Percentiles rank a stretch among this genome's conserved stretches.
phyloP scores from a whole-genome alignment of 2,888 invertebrate genomes.

The Blastobasis lacticolella region DNA sequence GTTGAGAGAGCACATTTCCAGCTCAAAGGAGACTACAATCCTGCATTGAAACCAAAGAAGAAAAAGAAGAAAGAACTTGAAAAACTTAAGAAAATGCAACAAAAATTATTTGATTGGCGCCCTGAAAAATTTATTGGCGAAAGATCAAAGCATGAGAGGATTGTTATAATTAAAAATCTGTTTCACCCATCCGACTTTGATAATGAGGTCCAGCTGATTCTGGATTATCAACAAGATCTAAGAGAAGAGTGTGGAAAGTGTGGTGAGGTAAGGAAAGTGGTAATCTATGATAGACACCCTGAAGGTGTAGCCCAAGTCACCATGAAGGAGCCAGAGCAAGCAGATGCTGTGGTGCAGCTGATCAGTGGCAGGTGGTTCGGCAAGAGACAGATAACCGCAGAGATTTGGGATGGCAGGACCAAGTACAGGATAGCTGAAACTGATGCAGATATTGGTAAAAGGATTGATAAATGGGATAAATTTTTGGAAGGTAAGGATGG shows the following conservation, averaged over 20 bases:
- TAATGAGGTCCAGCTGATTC: conserved; percentile 88
- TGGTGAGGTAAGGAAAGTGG: conserved; percentile 93
- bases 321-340: conserved; percentile 92
- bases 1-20: conserved; percentile 96
- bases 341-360: conserved; percentile 90
- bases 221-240: conserved; percentile 94
- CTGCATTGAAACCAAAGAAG: conserved; percentile 91
- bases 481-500: conserved; percentile 75
- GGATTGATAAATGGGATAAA: conserved; percentile 91
- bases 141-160: conserved; percentile 89
- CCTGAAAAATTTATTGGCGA: conserved; percentile 93
- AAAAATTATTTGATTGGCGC: conserved; percentile 97
- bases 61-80: conserved; percentile 92
- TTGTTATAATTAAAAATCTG: conserved; percentile 94
- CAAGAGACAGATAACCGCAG: conserved; percentile 87
- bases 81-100: conserved; percentile 92
- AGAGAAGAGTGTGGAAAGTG: conserved; percentile 91
- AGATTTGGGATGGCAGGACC: conserved; percentile 96
- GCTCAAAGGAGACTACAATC: conserved; percentile 95
- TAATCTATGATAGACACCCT: conserved; percentile 92
- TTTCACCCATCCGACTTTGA: conserved; percentile 94
- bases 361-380: conserved; percentile 94
- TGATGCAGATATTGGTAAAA: conserved; percentile 85
- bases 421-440: conserved; percentile 95
- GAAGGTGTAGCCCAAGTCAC: conserved; percentile 95